Evolutionary conservation across 2,888 invertebrate genomes (phyloP).

Genomic region (Rhingia campestris): DNA sequence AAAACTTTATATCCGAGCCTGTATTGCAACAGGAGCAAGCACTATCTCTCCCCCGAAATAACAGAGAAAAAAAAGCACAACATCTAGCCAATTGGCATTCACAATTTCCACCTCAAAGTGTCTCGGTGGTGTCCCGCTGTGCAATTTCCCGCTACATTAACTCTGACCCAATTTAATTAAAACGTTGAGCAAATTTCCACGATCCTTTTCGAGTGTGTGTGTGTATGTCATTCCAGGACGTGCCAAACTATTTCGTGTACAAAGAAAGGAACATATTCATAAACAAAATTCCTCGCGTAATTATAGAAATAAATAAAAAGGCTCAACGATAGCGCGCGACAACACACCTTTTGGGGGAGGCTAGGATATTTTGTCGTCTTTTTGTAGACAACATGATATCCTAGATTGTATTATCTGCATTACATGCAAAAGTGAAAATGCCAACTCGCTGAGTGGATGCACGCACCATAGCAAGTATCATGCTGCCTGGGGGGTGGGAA

Average conservation of each 20-base stretch:
- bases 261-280: slow-evolving; percentile 55
- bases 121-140: slow-evolving; percentile 46
- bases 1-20: slow-evolving; percentile 25
- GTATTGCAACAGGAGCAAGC: not conserved
- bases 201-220: slow-evolving; percentile 5
- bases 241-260: slow-evolving; percentile 49
- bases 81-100: slow-evolving; percentile 38
- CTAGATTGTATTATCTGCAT: slow-evolving; percentile 54
- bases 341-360: slow-evolving; percentile 24
- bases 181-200: slow-evolving; percentile 40
- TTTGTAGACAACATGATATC: slow-evolving; percentile 43
- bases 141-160: slow-evolving; percentile 70
- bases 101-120: slow-evolving; percentile 55
- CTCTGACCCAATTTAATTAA: slow-evolving; percentile 71
- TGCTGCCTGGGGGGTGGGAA: not conserved
- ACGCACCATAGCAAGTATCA: slow-evolving; percentile 56
- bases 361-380: slow-evolving; percentile 18
- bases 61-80: not conserved
- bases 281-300: slow-evolving; percentile 70
- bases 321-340: slow-evolving; percentile 13
- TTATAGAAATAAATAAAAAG: slow-evolving; percentile 60
- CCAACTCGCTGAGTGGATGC: not conserved
- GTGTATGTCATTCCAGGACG: slow-evolving; percentile 42
- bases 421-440: slow-evolving; percentile 65
- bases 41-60: not conserved